Conservation (phyloP, 2,797 vertebrate genomes). For the Liasis olivaceus region DNA sequence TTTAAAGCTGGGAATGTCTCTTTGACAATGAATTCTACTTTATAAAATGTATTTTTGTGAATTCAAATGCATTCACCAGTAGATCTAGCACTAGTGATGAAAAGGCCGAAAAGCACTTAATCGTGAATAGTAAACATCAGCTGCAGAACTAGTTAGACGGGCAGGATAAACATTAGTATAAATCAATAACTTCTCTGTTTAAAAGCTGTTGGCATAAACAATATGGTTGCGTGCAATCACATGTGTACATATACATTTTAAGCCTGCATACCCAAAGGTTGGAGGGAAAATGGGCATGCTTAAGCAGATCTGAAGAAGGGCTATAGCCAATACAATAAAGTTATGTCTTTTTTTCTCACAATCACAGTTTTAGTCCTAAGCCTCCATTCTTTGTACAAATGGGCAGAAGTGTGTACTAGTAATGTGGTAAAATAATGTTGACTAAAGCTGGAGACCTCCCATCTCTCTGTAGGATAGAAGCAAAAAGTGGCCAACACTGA, state of each 20-base stretch:
- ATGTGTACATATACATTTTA: background rate
- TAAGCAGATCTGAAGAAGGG: background rate
- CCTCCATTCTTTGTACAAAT: no score
- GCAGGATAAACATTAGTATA: background rate
- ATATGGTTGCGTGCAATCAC: background rate
- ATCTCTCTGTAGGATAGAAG: background rate
- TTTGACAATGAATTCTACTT: slow-evolving; percentile 13
- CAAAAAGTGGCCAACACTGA: background rate
- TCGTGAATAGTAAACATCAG: background rate
- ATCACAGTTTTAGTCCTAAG: background rate
- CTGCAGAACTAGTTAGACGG: background rate
- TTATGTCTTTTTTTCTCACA: background rate
- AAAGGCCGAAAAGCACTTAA: background rate
- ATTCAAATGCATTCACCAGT: background rate
- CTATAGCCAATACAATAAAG: background rate
- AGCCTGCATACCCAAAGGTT: background rate
- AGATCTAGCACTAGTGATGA: background rate
- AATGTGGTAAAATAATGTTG: background rate
- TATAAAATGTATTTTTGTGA: background rate
- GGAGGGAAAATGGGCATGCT: background rate
- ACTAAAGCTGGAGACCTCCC: background rate
- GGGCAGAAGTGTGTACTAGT: background rate
- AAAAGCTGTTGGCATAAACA: background rate
- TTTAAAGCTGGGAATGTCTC: slow-evolving; percentile 16
- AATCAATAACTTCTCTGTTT: background rate